Base-by-base conservation (phyloP, 2,888 invertebrate genomes). In the Eristalis arbustorum region DNA sequence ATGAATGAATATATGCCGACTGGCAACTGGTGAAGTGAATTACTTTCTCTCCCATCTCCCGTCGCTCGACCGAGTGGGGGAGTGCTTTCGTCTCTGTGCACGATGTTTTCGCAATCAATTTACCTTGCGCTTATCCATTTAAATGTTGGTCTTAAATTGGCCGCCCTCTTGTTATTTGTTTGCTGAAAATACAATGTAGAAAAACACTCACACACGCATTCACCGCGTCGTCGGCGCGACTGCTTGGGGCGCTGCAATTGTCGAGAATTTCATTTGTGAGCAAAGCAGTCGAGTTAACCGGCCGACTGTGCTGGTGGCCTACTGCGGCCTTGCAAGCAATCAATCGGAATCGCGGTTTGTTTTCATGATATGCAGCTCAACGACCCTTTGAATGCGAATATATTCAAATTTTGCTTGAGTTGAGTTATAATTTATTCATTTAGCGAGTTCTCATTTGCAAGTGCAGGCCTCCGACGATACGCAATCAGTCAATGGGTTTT, bases 81-180 rank as follows among this genome's bases (percentile, higher is more conserved):
- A 8, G 49, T 69, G 34, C 69, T 69, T 59, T 69, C 34, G 37
- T 37, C 59, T 37, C 34, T n/a, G 59, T 23, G 37, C 23, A 22
- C 49, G n/a, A 34, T 57, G 57, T 68, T 59, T 59, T 59, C n/a
- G 23, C 57, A 59, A 59, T 69, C 23, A 34, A 59, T 23, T 37
- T 69, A 37, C 69, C 23, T 59, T 69, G 37, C 25, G 69, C 69
- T 69, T 59, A 69, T 37, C 59, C 57, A 69, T 59, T 37, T 69
- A 34, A 59, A 59, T 59, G 22, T 37, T 25, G 37, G 23, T 23
- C 57, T 59, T 69, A 69, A 69, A 69, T 69, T 69, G 69, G 34
- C n/a, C 37, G 57, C 13, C 14, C 56, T 68, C 18, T 56, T 57
- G 56, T 72, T 72, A 63, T 31, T 73, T 34, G 63, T 73, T 63